Percentiles rank a stretch among this genome's conserved stretches.
phyloP scores from a whole-genome alignment of 2,888 invertebrate genomes.

The Gari tellinella region DNA sequence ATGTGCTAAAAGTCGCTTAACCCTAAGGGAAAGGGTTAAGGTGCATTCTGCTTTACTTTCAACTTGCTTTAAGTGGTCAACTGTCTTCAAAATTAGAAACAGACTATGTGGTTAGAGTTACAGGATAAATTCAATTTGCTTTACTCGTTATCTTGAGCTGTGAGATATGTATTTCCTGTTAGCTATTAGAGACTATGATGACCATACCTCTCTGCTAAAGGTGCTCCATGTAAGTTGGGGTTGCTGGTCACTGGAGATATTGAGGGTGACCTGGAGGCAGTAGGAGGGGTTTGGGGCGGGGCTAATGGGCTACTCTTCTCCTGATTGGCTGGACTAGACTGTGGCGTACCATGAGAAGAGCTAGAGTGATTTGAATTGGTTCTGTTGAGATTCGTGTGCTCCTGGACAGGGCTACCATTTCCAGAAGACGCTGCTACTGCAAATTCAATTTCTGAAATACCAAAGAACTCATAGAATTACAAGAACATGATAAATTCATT shows the following conservation, averaged over 20 bases:
- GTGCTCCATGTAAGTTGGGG: constrained; percentile 48
- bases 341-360: constrained; percentile 54
- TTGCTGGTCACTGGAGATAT: constrained; percentile 47
- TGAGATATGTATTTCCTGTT: too few relatives aligned
- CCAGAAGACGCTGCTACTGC: background rate
- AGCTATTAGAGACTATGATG: background rate
- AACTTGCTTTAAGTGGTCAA: too few relatives aligned
- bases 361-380: constrained; percentile 46
- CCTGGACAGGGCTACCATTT: constrained; percentile 1
- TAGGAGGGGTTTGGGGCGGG: constrained; percentile 24
- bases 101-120: too few relatives aligned
- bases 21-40: too few relatives aligned
- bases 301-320: constrained; percentile 30
- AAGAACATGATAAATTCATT: too few relatives aligned
- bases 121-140: too few relatives aligned
- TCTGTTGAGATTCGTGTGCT: constrained; percentile 34
- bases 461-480: background rate
- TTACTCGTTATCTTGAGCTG: too few relatives aligned
- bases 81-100: too few relatives aligned
- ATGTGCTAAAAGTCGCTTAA: too few relatives aligned
- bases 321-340: constrained; percentile 52
- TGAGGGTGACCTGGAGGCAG: constrained; percentile 46
- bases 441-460: constrained; percentile 45
- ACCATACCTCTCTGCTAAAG: constrained; percentile 62
- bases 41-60: too few relatives aligned